Evolutionary conservation across 2,888 invertebrate genomes (phyloP).

Genomic region (Poecilus cupreus): DNA sequence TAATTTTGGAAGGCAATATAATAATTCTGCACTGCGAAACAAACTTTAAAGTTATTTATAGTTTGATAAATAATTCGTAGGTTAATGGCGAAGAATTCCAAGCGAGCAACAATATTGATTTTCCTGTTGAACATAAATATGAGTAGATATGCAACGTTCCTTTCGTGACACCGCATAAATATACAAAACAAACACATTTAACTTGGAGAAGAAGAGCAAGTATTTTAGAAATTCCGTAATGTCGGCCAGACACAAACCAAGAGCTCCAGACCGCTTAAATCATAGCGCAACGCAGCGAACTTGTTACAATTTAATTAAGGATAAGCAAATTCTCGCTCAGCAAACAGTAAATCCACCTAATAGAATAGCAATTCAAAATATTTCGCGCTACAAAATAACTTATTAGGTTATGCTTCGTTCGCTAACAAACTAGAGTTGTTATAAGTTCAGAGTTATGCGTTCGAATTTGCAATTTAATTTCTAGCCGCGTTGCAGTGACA

Average conservation of each 20-base stretch:
- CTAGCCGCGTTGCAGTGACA: conserved; percentile 49
- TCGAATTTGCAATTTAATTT: conserved; percentile 58
- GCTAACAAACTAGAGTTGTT: conserved; percentile 42
- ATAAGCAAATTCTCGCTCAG: conserved; percentile 48
- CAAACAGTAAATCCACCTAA: conserved; percentile 51
- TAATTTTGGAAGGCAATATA: neutral
- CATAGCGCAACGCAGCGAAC: conserved; percentile 20
- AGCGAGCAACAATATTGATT: conserved; percentile 50
- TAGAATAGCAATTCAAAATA: conserved; percentile 58
- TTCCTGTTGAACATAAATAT: conserved; percentile 49
- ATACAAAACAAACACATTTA: conserved; percentile 48
- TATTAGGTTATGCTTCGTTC: conserved; percentile 43
- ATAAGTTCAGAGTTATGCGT: conserved; percentile 30
- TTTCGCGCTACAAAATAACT: conserved; percentile 53
- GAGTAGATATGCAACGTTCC: conserved; percentile 40
- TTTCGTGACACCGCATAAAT: conserved; percentile 53
- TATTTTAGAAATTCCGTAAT: conserved; percentile 42
- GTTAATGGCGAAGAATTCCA: conserved; percentile 4
- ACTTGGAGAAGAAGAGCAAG: conserved; percentile 8
- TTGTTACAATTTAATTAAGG: conserved; percentile 50
- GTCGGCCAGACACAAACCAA: conserved; percentile 13
- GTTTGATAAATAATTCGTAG: conserved; percentile 13
- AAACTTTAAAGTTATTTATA: neutral
- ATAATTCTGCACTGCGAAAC: neutral
- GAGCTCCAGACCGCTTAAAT: conserved; percentile 12